Evolutionary conservation across 2,888 invertebrate genomes (phyloP), one percentile per base, ranked within the genome.

Genomic region (Copidosoma aretas): DNA sequence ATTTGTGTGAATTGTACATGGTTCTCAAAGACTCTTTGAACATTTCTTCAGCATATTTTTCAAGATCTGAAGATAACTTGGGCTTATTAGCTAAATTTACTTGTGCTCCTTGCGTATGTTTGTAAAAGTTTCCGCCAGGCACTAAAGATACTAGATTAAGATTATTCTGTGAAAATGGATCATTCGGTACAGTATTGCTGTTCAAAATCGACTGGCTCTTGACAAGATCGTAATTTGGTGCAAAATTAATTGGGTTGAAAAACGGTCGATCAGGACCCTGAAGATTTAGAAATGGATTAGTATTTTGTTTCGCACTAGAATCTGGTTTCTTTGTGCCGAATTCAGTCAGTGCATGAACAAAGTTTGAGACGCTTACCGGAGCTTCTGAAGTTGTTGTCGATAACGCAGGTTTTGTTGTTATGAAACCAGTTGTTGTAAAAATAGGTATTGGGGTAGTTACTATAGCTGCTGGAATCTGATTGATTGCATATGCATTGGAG

Each of bases 11-110:
- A 57, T 79, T 82, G 64, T 84, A 83, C 22, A 83, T 83, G 0
- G 84, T 83, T 70, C 78, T 80, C 58, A 83, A 58, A 1, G 84
- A 84, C 67, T 84, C 83, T 46, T 79, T 82, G 65, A 84, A 78
- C 82, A 84, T 83, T 58, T 84, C 82, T 61, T 83, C 81, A 1
- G 83, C 84, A 67, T 82, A 83, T 10, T 78, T 81, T 32, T 80
- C 81, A 14, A 83, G 69, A 41, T 84, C 82, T 0, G 77, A 77
- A 22, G 73, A 76, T 12, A 82, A 64, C 39, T 82, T 81, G 2
- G 81, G 81, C 24, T 83, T 82, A 0, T 73, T 73, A 0, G 76
- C 25, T 1, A 81, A 70, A 19, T 83, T 80, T 21, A 64, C 73
- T 56, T 81, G 79, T 3, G 77, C 75, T 1, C 70, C 52, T 24